Base-by-base conservation (phyloP, 2,888 invertebrate species). In the Eristalis tenax region DNA sequence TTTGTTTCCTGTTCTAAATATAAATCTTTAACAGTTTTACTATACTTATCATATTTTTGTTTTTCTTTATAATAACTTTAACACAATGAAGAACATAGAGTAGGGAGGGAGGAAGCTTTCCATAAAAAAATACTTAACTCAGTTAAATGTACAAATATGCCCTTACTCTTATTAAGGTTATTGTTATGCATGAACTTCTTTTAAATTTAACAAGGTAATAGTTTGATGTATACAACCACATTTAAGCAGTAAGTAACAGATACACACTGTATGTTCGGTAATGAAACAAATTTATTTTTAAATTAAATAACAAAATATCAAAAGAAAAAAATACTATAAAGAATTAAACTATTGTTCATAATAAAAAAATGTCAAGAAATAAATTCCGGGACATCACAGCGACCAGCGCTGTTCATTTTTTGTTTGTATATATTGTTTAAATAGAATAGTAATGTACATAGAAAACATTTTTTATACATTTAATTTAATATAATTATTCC, bases 161-260 rank as follows among this genome's bases (percentile, higher is more conserved):
- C 66, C 22, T 59, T 68, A 50, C 50, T 38, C 56, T 28, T 61
- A 56, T 56, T 28, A 22, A 56, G 26, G 61, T 63, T 74, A 38
- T 59, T 18, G 38, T 38, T 71, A 57, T 35, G 57, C 23, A 35
- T 69, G 57, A 61, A 23, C 56, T 76, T 28, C 13, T 38, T 38
- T 79, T 79, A 50, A 79, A 61, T 18, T 59, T 59, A 63, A 80
- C n/a, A 50, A 66, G 43, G 74, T 74, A 70, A 65, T 65, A 69
- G 68, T 78, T 65, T 83, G 59, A 56, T 68, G 75, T 80, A 26
- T 84, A 84, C 76, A 84, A 84, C 84, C 79, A 80, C 75, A 70
- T 69, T 76, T 59, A 82, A 76, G 66, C 68, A 66, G 73, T 57
- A 69, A 50, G 64, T 43, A 35, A 66, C 50, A 63, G 26, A 68